Evolutionary conservation across 2,888 invertebrate species (phyloP), one percentile per base, ranked within the genome.

Genomic region (Tholera decimalis): DNA sequence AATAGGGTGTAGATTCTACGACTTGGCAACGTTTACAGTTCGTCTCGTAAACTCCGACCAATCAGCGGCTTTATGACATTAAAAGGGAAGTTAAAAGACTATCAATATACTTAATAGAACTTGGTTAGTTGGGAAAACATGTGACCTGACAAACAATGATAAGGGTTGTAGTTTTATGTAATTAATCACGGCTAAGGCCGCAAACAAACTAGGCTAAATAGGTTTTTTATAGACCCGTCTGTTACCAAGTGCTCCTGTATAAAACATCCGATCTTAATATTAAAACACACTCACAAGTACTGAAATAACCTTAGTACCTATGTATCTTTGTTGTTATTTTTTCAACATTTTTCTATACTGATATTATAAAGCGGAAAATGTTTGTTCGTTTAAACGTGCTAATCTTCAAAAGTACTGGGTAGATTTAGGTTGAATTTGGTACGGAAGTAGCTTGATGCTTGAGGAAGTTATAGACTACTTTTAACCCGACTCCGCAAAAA

Each of bases 101-200:
- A 61, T 76, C 58, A 71, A 60, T 35, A 35, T 46, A 26, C 26
- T 46, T 65, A 60, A 66, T 54, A n/a, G 26, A 35, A 37, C 18
- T 26, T 30, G 41, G 26, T 73, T 65, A 43, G 39, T 49, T 44
- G 30, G 37, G 30, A 15, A n/a, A 15, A 33, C 35, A 56, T 20
- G 33, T 30, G 28, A 18, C 5, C 9, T 26, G 49, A 53, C 39
- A 54, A 57, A 64, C 39, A 63, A 28, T 26, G 18, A 20, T 24
- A 58, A 15, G 20, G 13, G 35, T 11, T 44, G 8, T 3, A 33
- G 22, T 30, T 44, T 22, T n/a, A 13, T 22, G 11, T 22, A 7
- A 22, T 13, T 6, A 18, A 13, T 18, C 15, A 15, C 15, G 15
- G 15, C 15, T 35, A 37, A n/a, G 37, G 2, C n/a, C n/a, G 5